Evolutionary conservation across 2,888 invertebrate genomes (phyloP).

Genomic region (Hipparchia semele): DNA sequence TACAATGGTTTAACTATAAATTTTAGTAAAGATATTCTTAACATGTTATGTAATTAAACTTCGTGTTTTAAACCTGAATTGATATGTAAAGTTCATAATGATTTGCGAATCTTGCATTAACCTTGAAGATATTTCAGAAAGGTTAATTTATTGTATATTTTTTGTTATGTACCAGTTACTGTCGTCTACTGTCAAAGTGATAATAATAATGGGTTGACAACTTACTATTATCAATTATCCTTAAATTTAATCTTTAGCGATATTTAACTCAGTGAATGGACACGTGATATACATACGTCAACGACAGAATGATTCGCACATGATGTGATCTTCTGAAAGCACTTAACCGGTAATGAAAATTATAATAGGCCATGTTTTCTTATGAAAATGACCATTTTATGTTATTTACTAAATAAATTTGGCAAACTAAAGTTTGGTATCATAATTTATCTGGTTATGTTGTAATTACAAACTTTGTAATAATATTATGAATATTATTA

Average conservation of each 20-base stretch:
- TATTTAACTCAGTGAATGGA: neutral
- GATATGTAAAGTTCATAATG: neutral
- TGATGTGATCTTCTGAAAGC: neutral
- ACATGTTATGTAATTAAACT: conserved; percentile 1
- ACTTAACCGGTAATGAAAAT: neutral
- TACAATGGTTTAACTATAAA: neutral
- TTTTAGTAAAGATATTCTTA: neutral
- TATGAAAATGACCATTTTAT: no score
- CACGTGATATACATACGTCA: conserved; percentile 8
- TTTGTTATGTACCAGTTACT: neutral
- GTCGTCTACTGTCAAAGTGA: neutral
- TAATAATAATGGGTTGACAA: neutral
- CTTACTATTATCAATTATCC: neutral
- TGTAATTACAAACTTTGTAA: neutral
- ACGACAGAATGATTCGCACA: neutral
- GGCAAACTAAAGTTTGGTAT: no score
- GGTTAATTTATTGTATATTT: neutral
- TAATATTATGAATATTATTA: neutral
- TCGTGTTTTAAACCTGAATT: conserved; percentile 9
- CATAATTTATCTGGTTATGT: neutral
- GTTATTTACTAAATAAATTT: no score
- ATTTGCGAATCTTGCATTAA: neutral
- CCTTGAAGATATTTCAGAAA: neutral
- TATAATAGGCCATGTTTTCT: neutral
- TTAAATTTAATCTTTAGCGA: neutral